Base-by-base conservation (phyloP, 2,797 vertebrate species). In the Gila robusta region DNA sequence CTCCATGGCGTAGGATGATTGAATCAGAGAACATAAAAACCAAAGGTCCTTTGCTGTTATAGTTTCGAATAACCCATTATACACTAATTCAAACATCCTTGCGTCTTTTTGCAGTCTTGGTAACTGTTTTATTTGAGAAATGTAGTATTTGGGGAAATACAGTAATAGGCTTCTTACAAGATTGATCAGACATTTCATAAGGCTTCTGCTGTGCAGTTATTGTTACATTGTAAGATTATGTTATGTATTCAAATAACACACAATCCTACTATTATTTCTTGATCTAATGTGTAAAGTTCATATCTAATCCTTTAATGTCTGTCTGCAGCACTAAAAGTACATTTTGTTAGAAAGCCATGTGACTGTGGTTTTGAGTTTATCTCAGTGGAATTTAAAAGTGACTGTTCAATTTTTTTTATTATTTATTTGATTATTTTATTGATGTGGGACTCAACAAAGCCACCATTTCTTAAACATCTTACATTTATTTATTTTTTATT, bases 1-100 rank as follows among this genome's bases (percentile, higher is more conserved):
- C 41, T 73, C 16, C 8, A 37, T 37, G 28, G 37, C 17, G 28
- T 26, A 56, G 35, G 35, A 26, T 4, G 16, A 41, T n/a, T 69
- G 62, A 78, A 84, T 69, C 5, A 16, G 19, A 41, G 49, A 19
- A 44, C n/a, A 49, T 52, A 37, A 35, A 84, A 84, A 79, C n/a
- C 17, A 35, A 84, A 84, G 64, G 74, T 41, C 35, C 39, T 49
- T 84, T 74, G 32, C 64, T 41, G 32, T 69, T 41, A 17, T 6
- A 16, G 41, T 54, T 69, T 84, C 16, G 67, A 67, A 83, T 56
- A 49, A 74, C 11, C 11, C 16, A 44, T 41, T 59, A 66, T 35
- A 49, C 56, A 11, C 28, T 64, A 64, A 76, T 26, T 64, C 54
- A 49, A 64, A 76, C 39, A 82, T 73, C 16, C 37, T 82, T 72